Conservation (phyloP, 2,113 vertebrate genomes). For the Erinaceus europaeus region DNA sequence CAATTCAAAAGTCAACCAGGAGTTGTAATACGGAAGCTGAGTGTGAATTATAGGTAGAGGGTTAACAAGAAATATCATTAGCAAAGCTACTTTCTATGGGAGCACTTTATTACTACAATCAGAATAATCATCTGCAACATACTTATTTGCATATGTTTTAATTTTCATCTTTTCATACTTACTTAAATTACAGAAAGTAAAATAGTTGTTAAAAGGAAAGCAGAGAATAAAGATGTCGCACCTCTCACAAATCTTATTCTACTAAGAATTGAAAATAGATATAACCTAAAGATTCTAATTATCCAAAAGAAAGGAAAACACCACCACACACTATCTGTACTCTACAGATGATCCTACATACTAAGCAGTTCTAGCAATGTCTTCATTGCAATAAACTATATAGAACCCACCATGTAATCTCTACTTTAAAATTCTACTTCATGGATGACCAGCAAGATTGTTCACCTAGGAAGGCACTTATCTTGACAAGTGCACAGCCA, state of each 20-base stretch:
- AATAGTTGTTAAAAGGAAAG: neutral
- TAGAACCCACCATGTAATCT: neutral
- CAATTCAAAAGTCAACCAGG: slow-evolving; percentile 37
- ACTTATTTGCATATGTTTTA: neutral
- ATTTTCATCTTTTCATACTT: slow-evolving; percentile 20
- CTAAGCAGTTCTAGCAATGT: neutral
- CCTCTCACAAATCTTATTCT: neutral
- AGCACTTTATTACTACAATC: slow-evolving; percentile 23
- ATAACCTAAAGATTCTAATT: neutral
- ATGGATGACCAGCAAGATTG: no score
- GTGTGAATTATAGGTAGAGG: neutral
- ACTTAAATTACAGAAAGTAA: slow-evolving; percentile 31
- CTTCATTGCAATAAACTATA: neutral
- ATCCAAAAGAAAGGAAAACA: slow-evolving; percentile 11
- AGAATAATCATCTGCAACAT: neutral
- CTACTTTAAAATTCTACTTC: neutral
- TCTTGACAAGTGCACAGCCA: no score
- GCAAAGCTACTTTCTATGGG: neutral
- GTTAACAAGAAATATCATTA: neutral
- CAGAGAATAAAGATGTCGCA: neutral
- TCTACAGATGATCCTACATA: neutral
- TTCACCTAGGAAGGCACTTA: no score
- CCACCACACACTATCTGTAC: neutral
- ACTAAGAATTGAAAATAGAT: slow-evolving; percentile 26
- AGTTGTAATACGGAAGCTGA: neutral